phyloP scores from a whole-genome alignment of 2,113 vertebrate species.

The Eurypyga helias region DNA sequence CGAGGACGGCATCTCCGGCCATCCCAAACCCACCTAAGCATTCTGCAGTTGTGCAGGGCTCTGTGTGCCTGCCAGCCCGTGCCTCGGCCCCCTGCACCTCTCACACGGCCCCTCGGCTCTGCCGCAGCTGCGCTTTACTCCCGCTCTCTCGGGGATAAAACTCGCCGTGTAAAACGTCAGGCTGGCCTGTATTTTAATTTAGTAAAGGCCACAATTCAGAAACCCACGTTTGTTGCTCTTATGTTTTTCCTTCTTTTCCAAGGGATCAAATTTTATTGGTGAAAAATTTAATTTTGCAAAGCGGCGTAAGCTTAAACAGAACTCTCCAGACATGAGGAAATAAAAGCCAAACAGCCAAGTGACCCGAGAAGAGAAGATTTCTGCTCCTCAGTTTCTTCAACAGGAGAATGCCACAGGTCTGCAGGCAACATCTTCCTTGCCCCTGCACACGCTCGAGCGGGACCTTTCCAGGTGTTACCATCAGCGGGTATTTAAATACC shows the following conservation, averaged over 20 bases:
- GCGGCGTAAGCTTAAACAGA: neutral
- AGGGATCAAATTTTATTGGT: neutral
- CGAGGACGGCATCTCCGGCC: neutral
- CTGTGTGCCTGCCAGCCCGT: neutral
- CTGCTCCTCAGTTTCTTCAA: neutral
- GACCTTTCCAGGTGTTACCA: neutral
- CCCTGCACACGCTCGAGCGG: neutral
- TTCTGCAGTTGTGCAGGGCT: neutral
- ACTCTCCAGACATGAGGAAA: neutral
- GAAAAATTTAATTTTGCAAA: slow-evolving; percentile 16
- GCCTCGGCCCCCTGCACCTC: neutral
- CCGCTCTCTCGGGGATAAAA: neutral
- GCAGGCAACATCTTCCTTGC: neutral
- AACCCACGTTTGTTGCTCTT: neutral
- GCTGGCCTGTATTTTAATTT: neutral
- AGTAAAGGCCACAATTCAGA: neutral
- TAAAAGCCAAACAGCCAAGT: neutral
- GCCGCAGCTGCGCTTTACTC: neutral
- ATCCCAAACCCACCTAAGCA: neutral
- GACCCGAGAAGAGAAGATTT: neutral
- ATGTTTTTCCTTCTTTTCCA: neutral
- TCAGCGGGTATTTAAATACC: neutral
- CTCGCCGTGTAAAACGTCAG: neutral
- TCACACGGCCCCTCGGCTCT: neutral
- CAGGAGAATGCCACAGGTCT: neutral